Conservation (phyloP, 2,888 invertebrate genomes). For the Horisme vitalbata region DNA sequence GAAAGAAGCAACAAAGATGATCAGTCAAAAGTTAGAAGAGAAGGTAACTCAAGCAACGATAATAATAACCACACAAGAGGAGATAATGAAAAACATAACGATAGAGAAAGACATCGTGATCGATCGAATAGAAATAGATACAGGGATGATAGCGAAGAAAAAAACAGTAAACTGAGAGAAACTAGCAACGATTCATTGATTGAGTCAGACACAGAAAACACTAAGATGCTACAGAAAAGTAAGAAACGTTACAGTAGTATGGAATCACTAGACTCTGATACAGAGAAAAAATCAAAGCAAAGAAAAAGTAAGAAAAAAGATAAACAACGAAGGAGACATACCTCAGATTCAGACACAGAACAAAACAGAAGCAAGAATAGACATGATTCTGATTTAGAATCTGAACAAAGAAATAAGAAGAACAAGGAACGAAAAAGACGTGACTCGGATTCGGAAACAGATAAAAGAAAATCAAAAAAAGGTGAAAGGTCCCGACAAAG, state of each 20-base stretch:
- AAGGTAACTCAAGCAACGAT: conserved; percentile 19
- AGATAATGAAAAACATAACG: conserved; percentile 44
- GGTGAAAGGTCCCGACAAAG: conserved; percentile 54
- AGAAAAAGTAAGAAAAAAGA: conserved; percentile 38
- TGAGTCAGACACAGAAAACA: conserved; percentile 21
- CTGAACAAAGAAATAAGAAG: conserved; percentile 32
- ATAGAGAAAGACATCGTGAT: conserved; percentile 28
- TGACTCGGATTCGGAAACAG: conserved; percentile 48
- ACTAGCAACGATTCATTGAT: conserved; percentile 29
- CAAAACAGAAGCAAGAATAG: conserved; percentile 26
- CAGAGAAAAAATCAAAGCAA: conserved; percentile 22
- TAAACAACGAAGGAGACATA: conserved; percentile 28
- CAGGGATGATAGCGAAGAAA: conserved; percentile 48
- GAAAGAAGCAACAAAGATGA: conserved; percentile 38
- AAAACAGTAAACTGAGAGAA: conserved; percentile 27
- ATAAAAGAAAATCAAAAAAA: conserved; percentile 37
- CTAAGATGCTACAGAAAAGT: conserved; percentile 19
- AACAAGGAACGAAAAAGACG: conserved; percentile 26
- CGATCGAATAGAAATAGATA: conserved; percentile 33
- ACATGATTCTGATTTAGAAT: conserved; percentile 45
- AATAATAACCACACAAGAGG: conserved; percentile 33
- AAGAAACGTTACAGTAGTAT: conserved; percentile 22
- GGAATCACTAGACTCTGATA: conserved; percentile 29
- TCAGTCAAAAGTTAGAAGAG: conserved; percentile 20
- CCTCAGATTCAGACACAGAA: conserved; percentile 21